Evolutionary conservation across 2,113 vertebrate genomes (phyloP).

Genomic region (Halichoerus grypus): DNA sequence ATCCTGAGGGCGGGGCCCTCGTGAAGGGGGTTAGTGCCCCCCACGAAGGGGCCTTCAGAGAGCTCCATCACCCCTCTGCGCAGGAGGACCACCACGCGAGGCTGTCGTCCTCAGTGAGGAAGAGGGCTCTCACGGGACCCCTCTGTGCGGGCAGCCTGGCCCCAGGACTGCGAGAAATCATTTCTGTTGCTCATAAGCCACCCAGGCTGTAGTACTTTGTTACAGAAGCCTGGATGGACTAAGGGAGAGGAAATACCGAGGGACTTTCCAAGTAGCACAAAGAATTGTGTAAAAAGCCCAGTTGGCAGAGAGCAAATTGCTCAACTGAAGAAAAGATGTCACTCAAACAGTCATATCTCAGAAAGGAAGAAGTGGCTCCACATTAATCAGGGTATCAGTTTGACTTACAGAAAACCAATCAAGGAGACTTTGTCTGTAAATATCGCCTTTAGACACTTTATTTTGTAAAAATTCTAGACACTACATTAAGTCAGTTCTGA

Average conservation of each 20-base stretch:
- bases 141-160: fast-evolving
- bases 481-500: background rate
- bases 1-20: background rate
- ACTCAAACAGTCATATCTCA: background rate
- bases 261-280: background rate
- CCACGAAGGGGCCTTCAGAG: background rate
- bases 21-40: background rate
- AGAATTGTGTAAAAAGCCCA: background rate
- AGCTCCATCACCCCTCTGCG: fast-evolving
- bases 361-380: background rate
- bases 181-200: background rate
- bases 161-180: background rate
- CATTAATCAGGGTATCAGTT: background rate
- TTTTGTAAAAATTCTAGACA: background rate
- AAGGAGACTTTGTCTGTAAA: background rate
- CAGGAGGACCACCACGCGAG: background rate
- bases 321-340: background rate
- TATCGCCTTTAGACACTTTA: background rate
- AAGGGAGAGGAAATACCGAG: background rate
- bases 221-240: background rate
- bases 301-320: fast-evolving
- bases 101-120: background rate
- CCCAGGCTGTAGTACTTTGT: background rate
- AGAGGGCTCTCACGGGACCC: background rate
- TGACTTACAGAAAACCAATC: background rate